A percentile compares a stretch with the other conserved stretches of the same genome.
Conservation (phyloP, 1,140 invertebrate species). For the Cherax quadricarinatus region DNA sequence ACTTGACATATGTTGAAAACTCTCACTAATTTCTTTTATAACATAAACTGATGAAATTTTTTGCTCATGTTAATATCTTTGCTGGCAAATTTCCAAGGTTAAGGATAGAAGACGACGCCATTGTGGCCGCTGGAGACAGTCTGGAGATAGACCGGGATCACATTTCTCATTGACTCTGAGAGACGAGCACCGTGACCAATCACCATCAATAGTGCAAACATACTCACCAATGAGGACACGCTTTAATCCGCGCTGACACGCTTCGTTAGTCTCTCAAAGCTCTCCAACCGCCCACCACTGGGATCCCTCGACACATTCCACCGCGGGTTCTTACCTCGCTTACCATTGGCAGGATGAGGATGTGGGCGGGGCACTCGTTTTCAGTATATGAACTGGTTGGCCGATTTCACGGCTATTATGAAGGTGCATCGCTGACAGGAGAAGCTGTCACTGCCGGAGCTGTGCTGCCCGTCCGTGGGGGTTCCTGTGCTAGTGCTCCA, state of each 20-base stretch:
- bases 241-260: constrained; percentile 50
- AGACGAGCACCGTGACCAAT: constrained; percentile 49
- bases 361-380: constrained; percentile 18
- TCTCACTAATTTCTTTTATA: not conserved
- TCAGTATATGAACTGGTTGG: constrained; percentile 60
- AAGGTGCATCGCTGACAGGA: constrained; percentile 21
- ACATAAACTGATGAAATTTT: not conserved
- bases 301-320: not conserved
- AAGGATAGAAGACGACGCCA: not conserved
- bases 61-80: not conserved
- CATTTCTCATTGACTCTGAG: constrained; percentile 40
- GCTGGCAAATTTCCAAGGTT: not conserved
- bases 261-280: constrained; percentile 35
- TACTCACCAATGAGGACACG: constrained; percentile 61
- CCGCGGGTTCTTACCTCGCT: constrained; percentile 28
- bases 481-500: not conserved
- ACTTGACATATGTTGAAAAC: not conserved
- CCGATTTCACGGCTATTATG: constrained; percentile 56
- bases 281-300: not conserved
- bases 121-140: not conserved
- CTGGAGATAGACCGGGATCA: not conserved
- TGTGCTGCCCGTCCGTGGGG: not conserved
- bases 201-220: constrained; percentile 59
- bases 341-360: constrained; percentile 17
- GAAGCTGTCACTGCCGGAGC: not conserved